These are phyloP conservation scores for Scrobipalpa atriplicella DNA, from an alignment of 2,888 invertebrate species.

Conservation along the genomic window DNA sequence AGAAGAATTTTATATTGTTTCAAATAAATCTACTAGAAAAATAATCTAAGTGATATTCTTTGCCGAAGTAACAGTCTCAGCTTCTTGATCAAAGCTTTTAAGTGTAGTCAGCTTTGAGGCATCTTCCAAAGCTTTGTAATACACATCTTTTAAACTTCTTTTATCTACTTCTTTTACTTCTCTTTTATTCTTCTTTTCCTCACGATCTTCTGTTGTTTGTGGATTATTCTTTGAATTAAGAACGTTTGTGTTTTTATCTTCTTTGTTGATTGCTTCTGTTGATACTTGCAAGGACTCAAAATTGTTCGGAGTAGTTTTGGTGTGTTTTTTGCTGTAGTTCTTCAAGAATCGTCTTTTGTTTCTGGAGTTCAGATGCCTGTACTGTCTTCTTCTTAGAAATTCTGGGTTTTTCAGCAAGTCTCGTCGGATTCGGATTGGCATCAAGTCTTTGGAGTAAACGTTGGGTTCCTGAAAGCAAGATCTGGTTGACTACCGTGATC, in stretches of 20 bases:
- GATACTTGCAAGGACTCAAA: conserved; percentile 34
- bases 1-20: too few species aligned
- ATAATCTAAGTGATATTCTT: background rate
- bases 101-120: conserved; percentile 47
- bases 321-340: conserved; percentile 46
- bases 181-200: conserved; percentile 14
- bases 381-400: conserved; percentile 2
- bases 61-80: background rate
- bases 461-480: conserved; percentile 36
- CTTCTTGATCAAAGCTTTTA: conserved; percentile 29
- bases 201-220: background rate
- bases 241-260: background rate
- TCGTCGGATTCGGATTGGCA: conserved; percentile 37
- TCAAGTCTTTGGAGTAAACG: conserved; percentile 26
- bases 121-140: conserved; percentile 52
- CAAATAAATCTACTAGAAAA: background rate
- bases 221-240: background rate
- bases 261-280: conserved; percentile 29
- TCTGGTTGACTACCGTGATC: background rate
- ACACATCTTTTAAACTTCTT: conserved; percentile 55
- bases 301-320: conserved; percentile 40
- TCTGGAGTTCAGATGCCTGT: background rate
- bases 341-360: conserved; percentile 40
- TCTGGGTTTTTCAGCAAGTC: conserved; percentile 23
- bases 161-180: conserved; percentile 32